These are phyloP conservation scores for Agrilus biguttatus DNA, from an alignment of 2,888 invertebrate genomes.

Conservation along the genomic window DNA sequence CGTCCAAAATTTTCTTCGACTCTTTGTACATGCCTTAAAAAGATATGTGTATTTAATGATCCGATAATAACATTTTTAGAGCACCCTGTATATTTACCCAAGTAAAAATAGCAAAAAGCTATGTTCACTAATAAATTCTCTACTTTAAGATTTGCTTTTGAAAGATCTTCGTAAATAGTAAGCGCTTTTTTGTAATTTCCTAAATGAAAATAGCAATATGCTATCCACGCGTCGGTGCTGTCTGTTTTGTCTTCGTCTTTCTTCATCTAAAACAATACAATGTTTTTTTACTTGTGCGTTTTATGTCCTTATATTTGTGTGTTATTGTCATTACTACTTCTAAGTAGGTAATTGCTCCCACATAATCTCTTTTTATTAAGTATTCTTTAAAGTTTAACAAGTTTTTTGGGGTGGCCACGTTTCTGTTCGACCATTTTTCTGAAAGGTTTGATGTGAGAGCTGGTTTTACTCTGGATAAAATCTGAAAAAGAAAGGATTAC, in stretches of 20 bases:
- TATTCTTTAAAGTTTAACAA: conserved; percentile 83
- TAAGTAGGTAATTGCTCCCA: conserved; percentile 82
- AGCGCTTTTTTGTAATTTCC: conserved; percentile 82
- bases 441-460: conserved; percentile 40
- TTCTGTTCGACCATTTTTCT: conserved; percentile 13
- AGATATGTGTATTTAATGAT: conserved; percentile 19
- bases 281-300: neutral
- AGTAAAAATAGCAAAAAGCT: conserved; percentile 90
- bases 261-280: conserved; percentile 33
- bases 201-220: conserved; percentile 89
- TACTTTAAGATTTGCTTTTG: conserved; percentile 36
- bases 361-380: conserved; percentile 78
- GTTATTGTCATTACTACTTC: conserved; percentile 47
- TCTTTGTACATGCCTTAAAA: conserved; percentile 56
- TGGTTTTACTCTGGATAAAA: conserved; percentile 70
- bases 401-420: conserved; percentile 27
- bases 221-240: conserved; percentile 72
- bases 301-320: neutral
- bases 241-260: conserved; percentile 35
- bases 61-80: neutral
- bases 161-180: conserved; percentile 49
- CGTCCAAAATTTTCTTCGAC: conserved; percentile 45
- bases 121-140: conserved; percentile 62
- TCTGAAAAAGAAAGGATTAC: conserved; percentile 36
- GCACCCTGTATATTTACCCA: conserved; percentile 47